Evolutionary conservation across 2,888 invertebrate genomes (phyloP).

Genomic region (Sinelater perroti): DNA sequence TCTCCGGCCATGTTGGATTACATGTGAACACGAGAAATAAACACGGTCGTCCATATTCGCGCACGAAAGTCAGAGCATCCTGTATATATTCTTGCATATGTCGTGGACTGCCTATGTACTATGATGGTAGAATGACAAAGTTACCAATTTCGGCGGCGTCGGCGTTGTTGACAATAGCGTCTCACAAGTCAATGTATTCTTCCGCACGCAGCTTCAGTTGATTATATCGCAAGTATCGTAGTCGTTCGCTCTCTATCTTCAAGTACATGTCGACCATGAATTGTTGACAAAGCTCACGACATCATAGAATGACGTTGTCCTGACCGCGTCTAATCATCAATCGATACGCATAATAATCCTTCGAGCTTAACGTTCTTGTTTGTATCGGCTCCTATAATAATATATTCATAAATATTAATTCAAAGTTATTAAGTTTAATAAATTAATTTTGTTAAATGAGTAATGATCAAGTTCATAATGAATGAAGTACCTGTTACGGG

Average conservation of each 20-base stretch:
- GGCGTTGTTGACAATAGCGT: slow-evolving; percentile 45
- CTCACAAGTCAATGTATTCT: slow-evolving; percentile 37
- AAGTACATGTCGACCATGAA: slow-evolving; percentile 22
- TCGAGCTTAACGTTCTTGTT: slow-evolving; percentile 47
- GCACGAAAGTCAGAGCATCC: slow-evolving; percentile 52
- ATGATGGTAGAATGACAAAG: slow-evolving; percentile 42
- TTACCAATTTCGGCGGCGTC: slow-evolving; percentile 43
- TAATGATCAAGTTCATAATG: too few relatives aligned
- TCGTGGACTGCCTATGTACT: slow-evolving; percentile 45
- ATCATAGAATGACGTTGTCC: slow-evolving; percentile 47
- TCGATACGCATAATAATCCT: slow-evolving; percentile 46
- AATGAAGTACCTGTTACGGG: neutral
- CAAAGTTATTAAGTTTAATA: too few relatives aligned
- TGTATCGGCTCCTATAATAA: slow-evolving; percentile 38
- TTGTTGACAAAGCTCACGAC: slow-evolving; percentile 34
- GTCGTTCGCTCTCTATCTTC: slow-evolving; percentile 12
- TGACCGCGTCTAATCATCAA: slow-evolving; percentile 52
- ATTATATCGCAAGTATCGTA: slow-evolving; percentile 16
- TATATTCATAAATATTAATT: too few relatives aligned
- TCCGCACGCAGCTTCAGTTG: slow-evolving; percentile 19
- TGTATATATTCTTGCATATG: slow-evolving; percentile 51
- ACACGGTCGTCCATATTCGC: slow-evolving; percentile 50
- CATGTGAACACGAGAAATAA: slow-evolving; percentile 52
- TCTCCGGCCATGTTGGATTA: too few relatives aligned
- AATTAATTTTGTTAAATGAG: too few relatives aligned